phyloP scores from a whole-genome alignment of 2,113 vertebrate genomes.

The Elaphurus davidianus region DNA sequence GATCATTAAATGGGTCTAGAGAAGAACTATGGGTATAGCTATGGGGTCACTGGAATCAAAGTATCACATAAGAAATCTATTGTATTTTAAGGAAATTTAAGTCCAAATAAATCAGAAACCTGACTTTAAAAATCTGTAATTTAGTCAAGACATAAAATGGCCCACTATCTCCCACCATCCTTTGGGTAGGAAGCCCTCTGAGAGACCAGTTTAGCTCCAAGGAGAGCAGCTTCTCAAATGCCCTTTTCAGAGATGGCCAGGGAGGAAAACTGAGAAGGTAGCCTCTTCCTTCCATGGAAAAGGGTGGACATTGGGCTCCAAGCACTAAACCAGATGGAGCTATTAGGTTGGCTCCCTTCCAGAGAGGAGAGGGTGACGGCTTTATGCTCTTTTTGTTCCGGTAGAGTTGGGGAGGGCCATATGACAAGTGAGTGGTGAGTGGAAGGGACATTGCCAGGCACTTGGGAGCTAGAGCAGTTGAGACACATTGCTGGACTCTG shows the following conservation, averaged over 20 bases:
- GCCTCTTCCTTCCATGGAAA: not conserved
- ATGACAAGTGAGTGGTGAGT: not conserved
- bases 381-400: not conserved
- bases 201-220: not conserved
- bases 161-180: not conserved
- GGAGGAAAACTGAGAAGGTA: not conserved
- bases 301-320: not conserved
- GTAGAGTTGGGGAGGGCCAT: not conserved
- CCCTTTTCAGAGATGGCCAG: not conserved
- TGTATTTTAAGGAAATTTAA: not conserved
- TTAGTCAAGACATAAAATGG: not conserved
- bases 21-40: not conserved
- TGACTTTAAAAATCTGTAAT: not conserved
- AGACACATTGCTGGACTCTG: not conserved
- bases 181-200: not conserved
- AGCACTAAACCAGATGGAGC: not conserved
- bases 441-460: not conserved
- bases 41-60: not conserved
- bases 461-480: not conserved
- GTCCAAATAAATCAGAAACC: not conserved
- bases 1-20: not conserved
- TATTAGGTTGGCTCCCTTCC: not conserved
- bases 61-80: not conserved
- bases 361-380: not conserved
- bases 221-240: not conserved